phyloP scores from a whole-genome alignment of 2,888 invertebrate genomes.

The Lobophora halterata region DNA sequence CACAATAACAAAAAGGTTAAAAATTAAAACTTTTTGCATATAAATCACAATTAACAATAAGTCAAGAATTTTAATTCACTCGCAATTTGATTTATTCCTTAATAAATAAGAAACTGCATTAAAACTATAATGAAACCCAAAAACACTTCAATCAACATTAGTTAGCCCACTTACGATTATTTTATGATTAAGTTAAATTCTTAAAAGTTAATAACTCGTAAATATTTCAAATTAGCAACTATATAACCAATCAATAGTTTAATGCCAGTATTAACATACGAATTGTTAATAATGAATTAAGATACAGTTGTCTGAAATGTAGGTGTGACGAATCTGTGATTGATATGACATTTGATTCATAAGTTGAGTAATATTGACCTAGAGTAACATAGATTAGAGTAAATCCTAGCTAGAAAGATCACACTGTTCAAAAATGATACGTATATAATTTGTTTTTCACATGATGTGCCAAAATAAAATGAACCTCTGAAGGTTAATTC shows the following conservation, averaged over 20 bases:
- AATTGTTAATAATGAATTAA: slow-evolving; percentile 22
- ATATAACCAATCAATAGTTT: slow-evolving; percentile 17
- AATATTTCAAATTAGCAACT: slow-evolving; percentile 26
- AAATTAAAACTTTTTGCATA: slow-evolving; percentile 3
- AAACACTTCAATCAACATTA: slow-evolving; percentile 5
- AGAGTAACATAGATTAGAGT: slow-evolving; percentile 1
- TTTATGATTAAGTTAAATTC: slow-evolving; percentile 8
- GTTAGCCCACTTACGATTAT: slow-evolving; percentile 7
- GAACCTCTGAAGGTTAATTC: too few species aligned
- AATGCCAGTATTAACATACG: slow-evolving; percentile 20
- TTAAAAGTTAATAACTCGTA: slow-evolving; percentile 10
- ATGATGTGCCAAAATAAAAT: too few species aligned
- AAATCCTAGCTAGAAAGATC: too few species aligned
- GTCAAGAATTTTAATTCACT: too few species aligned
- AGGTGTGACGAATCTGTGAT: slow-evolving; percentile 35
- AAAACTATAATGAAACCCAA: background rate
- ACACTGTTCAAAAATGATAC: too few species aligned
- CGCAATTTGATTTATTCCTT: background rate
- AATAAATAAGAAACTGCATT: too few species aligned
- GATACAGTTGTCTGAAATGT: slow-evolving; percentile 22
- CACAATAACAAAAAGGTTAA: too few species aligned
- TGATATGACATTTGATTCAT: slow-evolving; percentile 26
- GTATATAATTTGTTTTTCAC: too few species aligned
- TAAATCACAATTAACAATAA: slow-evolving; percentile 12
- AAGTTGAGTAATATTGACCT: slow-evolving; percentile 7